Base-by-base conservation (phyloP, 2,888 invertebrate genomes). In the Terebella lapidaria region DNA sequence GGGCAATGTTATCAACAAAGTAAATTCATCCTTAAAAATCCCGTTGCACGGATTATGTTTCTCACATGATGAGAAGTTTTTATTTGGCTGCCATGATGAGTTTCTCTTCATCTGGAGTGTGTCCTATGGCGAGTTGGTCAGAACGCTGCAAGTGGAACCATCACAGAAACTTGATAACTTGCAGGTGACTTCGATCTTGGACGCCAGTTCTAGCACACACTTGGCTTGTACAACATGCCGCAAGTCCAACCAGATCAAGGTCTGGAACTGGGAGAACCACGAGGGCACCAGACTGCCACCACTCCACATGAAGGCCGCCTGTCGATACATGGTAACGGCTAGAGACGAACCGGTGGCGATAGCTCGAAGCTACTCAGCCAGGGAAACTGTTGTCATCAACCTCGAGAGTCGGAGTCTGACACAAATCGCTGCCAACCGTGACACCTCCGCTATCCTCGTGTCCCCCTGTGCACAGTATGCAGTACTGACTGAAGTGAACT, bases 381-480 rank as follows among this genome's bases (percentile, higher is more conserved):
- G 57, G 30, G 72, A 71, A 35, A 60, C 69, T 30, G 59, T 60
- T 1, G 61, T 71, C 1, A 51, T 71, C 25, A 69, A 70, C 59
- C 45, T 70, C 1, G 45, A 45, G 1, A 30, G 51, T 4, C 70
- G 71, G 1, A 52, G 46, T 2, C 60, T 63, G 22, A 60, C 60
- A 24, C 64, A 61, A 15, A 55, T 53, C 1, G 61, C 69, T 10
- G 62, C 68, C 1, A n/a, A n/a, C n/a, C n/a, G 57, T n/a, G 63
- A 65, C 1, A 64, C 61, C 54, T 68, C 69, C 45, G 64, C 58
- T 5, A 70, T 71, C 10, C 30, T 35, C 1, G 56, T 71, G 2
- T 63, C 69, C 1, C 55, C 59, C 15, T 67, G 70, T 63, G 71
- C 71, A 10, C 63, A 63, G 56, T 67, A 69, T 58, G 66, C 64